phyloP scores from a whole-genome alignment of 2,888 invertebrate genomes.

The Xylophagus ater region DNA sequence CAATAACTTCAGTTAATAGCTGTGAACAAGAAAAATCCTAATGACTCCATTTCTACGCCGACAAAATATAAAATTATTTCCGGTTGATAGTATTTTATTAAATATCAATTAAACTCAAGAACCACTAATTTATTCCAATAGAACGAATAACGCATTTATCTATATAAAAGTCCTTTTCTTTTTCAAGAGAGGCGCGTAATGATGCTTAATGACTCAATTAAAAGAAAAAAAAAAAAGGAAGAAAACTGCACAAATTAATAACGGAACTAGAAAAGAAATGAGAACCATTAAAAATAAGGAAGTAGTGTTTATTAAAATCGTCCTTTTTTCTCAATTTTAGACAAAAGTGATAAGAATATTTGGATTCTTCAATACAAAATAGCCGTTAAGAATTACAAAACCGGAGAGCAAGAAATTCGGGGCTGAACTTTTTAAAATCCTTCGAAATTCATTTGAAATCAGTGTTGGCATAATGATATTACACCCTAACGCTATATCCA shows the following conservation, averaged over 20 bases:
- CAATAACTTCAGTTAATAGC: too few relatives aligned
- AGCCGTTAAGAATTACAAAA: conserved; percentile 1
- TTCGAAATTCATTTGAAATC: too few relatives aligned
- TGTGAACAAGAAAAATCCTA: too few relatives aligned
- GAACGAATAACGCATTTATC: conserved; percentile 10
- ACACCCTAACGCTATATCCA: too few relatives aligned
- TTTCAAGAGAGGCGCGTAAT: conserved; percentile 14
- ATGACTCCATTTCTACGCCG: conserved; percentile 12
- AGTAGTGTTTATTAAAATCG: conserved; percentile 3
- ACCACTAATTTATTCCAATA: conserved; percentile 13
- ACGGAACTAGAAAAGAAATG: neutral
- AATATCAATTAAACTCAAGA: conserved; percentile 15
- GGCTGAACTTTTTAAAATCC: too few relatives aligned
- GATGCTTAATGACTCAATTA: conserved; percentile 16
- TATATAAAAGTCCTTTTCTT: too few relatives aligned
- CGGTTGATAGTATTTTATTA: conserved; percentile 15
- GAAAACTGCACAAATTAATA: neutral
- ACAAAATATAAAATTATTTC: conserved; percentile 7
- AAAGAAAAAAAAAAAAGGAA: conserved; percentile 7
- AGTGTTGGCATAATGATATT: too few relatives aligned
- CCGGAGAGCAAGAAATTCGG: conserved; percentile 4
- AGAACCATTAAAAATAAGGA: neutral
- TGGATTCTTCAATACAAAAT: neutral
- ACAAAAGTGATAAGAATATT: conserved; percentile 5
- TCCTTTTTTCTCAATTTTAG: conserved; percentile 5